Evolutionary conservation across 2,113 vertebrate species (phyloP).

Genomic region (Macquaria australasica): DNA sequence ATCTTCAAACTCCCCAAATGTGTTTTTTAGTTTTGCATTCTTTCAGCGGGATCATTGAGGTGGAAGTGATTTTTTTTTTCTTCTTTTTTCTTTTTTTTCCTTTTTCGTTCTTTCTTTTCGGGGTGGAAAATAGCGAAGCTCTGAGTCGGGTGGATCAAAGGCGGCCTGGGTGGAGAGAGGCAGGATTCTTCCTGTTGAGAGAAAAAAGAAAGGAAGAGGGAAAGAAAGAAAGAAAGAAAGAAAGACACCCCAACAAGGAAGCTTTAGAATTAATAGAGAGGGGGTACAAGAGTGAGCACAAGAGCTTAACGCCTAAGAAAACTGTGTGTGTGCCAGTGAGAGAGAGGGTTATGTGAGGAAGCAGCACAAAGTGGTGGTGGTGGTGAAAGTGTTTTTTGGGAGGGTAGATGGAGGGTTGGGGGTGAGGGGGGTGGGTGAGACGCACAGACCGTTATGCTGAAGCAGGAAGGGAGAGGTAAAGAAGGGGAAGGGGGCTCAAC

Average conservation of each 20-base stretch:
- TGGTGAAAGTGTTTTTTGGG: constrained; percentile 57
- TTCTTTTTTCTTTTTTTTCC: constrained; percentile 3
- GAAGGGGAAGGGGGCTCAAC: constrained; percentile 69
- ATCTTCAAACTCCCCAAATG: constrained; percentile 45
- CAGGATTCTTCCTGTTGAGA: constrained; percentile 70
- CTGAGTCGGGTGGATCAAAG: constrained; percentile 78
- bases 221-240: constrained; percentile 27
- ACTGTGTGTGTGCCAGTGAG: constrained; percentile 57
- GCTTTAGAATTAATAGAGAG: constrained; percentile 60
- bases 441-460: constrained; percentile 77
- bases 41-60: constrained; percentile 69
- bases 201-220: constrained; percentile 50
- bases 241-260: constrained; percentile 61
- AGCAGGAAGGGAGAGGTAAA: constrained; percentile 61
- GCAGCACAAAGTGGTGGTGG: constrained; percentile 55
- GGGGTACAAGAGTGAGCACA: constrained; percentile 66
- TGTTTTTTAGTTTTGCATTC: constrained; percentile 66
- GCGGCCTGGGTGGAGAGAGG: constrained; percentile 55
- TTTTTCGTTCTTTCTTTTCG: constrained; percentile 35
- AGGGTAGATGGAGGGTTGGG: neutral
- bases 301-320: constrained; percentile 82
- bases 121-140: constrained; percentile 60
- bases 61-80: constrained; percentile 62
- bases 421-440: constrained; percentile 17
- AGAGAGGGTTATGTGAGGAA: constrained; percentile 62